These are phyloP conservation scores for Dendronephthya gigantea DNA, from an alignment of 64 coral and sea anemone species.

Conservation along the genomic window DNA sequence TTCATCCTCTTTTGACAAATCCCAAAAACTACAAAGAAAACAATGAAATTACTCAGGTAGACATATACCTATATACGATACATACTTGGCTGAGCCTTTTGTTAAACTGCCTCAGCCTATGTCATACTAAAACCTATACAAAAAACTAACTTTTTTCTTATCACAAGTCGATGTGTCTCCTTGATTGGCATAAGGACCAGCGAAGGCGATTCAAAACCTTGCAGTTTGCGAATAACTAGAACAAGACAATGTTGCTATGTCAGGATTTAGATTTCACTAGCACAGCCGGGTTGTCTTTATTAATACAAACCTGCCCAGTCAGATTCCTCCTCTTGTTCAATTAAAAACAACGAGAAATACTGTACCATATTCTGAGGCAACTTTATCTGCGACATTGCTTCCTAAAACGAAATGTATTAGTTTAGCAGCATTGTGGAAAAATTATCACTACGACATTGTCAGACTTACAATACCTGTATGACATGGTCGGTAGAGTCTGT, in stretches of 20 bases:
- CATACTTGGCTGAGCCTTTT: too few species aligned
- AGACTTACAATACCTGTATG: slow-evolving; percentile 49
- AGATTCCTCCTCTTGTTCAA: slow-evolving; percentile 71
- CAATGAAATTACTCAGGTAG: neutral
- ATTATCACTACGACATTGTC: neutral
- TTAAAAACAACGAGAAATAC: slow-evolving; percentile 82
- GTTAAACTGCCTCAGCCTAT: too few species aligned
- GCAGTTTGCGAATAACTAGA: slow-evolving; percentile 67
- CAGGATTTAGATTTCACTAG: too few species aligned
- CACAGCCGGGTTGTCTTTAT: too few species aligned
- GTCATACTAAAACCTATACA: neutral
- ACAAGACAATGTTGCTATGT: neutral
- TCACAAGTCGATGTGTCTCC: slow-evolving; percentile 66
- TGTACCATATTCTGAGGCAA: slow-evolving; percentile 57
- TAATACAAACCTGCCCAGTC: slow-evolving; percentile 44
- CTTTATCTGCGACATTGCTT: slow-evolving; percentile 72
- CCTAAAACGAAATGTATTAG: slow-evolving; percentile 40
- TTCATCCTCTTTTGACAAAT: slow-evolving; percentile 62
- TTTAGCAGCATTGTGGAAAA: too few species aligned
- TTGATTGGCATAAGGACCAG: slow-evolving; percentile 34
- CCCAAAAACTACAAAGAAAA: slow-evolving; percentile 57
- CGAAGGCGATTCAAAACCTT: slow-evolving; percentile 85
- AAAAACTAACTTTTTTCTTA: slow-evolving; percentile 84
- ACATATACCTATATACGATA: too few species aligned
- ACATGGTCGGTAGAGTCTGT: slow-evolving; percentile 72